These are phyloP conservation scores for Oreochromis niloticus DNA, from an alignment of 2,113 vertebrate species.

Conservation along the genomic window DNA sequence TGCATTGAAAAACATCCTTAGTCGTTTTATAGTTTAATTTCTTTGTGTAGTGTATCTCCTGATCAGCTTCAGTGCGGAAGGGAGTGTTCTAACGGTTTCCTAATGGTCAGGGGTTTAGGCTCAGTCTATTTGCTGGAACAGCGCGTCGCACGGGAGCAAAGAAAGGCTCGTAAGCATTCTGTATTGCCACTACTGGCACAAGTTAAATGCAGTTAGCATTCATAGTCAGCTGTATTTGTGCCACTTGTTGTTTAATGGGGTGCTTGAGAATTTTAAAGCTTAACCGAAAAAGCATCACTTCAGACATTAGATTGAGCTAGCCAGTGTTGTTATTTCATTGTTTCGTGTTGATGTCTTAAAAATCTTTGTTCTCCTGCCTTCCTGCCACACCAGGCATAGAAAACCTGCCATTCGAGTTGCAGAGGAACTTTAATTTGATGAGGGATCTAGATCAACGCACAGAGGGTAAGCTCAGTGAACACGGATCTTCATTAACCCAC, in stretches of 20 bases:
- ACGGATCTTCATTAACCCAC: neutral
- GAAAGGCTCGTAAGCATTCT: neutral
- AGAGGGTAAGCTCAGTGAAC: conserved; percentile 76
- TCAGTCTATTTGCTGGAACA: conserved; percentile 57
- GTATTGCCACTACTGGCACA: accelerated
- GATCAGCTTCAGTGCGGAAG: accelerated
- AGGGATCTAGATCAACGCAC: conserved; percentile 93
- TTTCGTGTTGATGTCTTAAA: neutral
- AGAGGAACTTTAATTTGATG: conserved; percentile 98
- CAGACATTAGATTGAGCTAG: neutral
- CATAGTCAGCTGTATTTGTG: accelerated
- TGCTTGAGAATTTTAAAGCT: neutral
- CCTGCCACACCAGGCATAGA: conserved; percentile 82
- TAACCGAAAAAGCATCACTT: neutral
- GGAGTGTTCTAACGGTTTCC: neutral
- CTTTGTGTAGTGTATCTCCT: accelerated
- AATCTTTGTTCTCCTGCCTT: neutral
- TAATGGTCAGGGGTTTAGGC: neutral
- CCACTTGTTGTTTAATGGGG: too few relatives aligned
- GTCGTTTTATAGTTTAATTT: neutral
- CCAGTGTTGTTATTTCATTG: neutral
- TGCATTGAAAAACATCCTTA: accelerated
- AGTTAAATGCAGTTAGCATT: neutral
- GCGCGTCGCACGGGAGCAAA: neutral
- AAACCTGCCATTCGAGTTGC: conserved; percentile 92